These are phyloP conservation scores for Symphodus melops DNA, from an alignment of 2,113 vertebrate species.

Conservation along the genomic window DNA sequence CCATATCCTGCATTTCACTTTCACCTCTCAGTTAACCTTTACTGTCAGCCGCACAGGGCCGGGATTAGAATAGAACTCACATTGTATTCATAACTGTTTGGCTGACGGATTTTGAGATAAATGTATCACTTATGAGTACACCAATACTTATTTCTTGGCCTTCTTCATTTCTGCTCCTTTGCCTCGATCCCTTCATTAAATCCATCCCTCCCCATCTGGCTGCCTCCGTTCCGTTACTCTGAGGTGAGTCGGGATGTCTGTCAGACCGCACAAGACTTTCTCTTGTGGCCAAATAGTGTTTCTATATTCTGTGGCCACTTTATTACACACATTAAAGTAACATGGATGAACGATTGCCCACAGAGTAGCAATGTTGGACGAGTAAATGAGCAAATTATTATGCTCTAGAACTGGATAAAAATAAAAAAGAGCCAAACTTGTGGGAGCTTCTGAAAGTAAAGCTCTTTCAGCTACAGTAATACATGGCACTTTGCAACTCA, in stretches of 20 bases:
- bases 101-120: constrained; percentile 42
- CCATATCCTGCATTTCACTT: constrained; percentile 48
- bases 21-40: constrained; percentile 56
- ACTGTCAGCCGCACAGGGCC: constrained; percentile 46
- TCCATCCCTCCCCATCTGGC: constrained; percentile 24
- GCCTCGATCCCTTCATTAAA: constrained; percentile 10
- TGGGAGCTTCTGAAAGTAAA: background rate
- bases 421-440: background rate
- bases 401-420: background rate
- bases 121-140: constrained; percentile 57
- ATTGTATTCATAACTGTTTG: constrained; percentile 52
- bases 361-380: constrained; percentile 1
- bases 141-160: constrained; percentile 25
- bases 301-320: constrained; percentile 37
- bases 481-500: no score
- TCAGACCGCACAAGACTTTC: constrained; percentile 54
- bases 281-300: constrained; percentile 32
- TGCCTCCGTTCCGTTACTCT: constrained; percentile 28
- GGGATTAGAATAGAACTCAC: constrained; percentile 49
- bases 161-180: constrained; percentile 42
- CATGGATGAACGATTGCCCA: background rate
- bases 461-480: no score
- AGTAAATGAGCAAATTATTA: constrained; percentile 1
- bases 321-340: constrained; percentile 15
- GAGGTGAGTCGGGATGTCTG: constrained; percentile 49